Base-by-base conservation (phyloP, 2,888 invertebrate species). In the Orthonychiurus folsomi region DNA sequence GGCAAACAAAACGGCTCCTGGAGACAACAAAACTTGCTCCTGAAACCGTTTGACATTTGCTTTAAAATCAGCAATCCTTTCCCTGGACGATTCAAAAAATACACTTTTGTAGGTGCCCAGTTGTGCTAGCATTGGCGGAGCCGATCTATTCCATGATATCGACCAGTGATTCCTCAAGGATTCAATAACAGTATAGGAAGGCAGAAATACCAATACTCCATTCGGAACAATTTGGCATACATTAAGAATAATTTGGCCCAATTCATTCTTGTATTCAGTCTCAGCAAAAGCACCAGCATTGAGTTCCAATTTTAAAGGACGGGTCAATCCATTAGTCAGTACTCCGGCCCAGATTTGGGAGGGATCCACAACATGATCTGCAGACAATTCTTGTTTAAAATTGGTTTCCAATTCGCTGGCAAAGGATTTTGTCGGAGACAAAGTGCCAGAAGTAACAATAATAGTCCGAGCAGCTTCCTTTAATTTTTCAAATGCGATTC, bases 151-250 rank as follows among this genome's bases (percentile, higher is more conserved):
- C 18, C 24, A 20, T 65, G 67, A 68, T 0, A 61, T 26, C 9
- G 48, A 50, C 48, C 62, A 28, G 2, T 70, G 47, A 21, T 60
- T 63, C 1, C 50, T 47, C 58, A 70, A 52, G 2, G 61, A 57
- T 0, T 21, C 23, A 5, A 37, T 37, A 5, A 15, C 15, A 9
- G 5, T 37, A 24, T 68, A 68, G 1, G 69, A 68, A 2, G 69
- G 65, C 23, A 70, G 37, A 59, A 72, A 72, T 1, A 72, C 68
- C 0, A 72, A 56, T 12, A 72, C 62, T n/a, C 72, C 72, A 50
- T 67, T 61, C 15, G 69, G 69, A 5, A 72, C 68, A 2, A 60
- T 60, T 9, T 56, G 15, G 28, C 69, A 68, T 24, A 70, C 58
- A 20, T 63, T 47, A 1, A 60, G 15, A 26, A 72, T 56, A 1